A percentile compares a stretch with the other conserved stretches of the same genome.
Conservation (phyloP, 2,888 invertebrate genomes). For the Pristionchus japonicus region DNA sequence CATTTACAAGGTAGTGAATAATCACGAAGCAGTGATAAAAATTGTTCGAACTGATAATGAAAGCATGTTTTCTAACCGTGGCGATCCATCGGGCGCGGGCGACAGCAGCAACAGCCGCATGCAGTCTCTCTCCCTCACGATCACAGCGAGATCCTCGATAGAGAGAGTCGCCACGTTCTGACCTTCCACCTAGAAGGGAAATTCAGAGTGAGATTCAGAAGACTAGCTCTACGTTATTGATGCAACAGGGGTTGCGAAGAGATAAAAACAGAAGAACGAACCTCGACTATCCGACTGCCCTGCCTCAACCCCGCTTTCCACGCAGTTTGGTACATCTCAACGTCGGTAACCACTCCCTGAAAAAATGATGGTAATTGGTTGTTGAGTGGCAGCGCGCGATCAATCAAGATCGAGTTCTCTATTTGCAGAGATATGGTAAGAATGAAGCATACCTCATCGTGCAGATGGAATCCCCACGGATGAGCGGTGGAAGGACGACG, state of each 20-base stretch:
- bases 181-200: conserved; percentile 61
- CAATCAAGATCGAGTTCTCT: background rate
- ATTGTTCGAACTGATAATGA: background rate
- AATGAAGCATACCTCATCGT: conserved; percentile 14
- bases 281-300: conserved; percentile 90
- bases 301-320: conserved; percentile 87
- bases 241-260: background rate
- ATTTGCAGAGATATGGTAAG: background rate
- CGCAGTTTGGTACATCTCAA: conserved; percentile 82
- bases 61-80: conserved; percentile 49
- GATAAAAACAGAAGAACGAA: conserved; percentile 54
- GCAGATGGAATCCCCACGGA: conserved; percentile 71
- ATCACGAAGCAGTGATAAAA: background rate
- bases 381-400: background rate
- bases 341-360: conserved; percentile 89
- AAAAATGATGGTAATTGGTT: conserved; percentile 47
- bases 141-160: conserved; percentile 66
- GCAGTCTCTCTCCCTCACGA: conserved; percentile 64
- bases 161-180: conserved; percentile 66
- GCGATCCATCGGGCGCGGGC: conserved; percentile 70
- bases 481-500: conserved; percentile 64
- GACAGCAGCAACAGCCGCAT: conserved; percentile 68
- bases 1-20: too few relatives aligned
- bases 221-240: background rate
- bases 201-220: background rate